Evolutionary conservation across 2,797 vertebrate genomes (phyloP).

Genomic region (Characodon lateralis): DNA sequence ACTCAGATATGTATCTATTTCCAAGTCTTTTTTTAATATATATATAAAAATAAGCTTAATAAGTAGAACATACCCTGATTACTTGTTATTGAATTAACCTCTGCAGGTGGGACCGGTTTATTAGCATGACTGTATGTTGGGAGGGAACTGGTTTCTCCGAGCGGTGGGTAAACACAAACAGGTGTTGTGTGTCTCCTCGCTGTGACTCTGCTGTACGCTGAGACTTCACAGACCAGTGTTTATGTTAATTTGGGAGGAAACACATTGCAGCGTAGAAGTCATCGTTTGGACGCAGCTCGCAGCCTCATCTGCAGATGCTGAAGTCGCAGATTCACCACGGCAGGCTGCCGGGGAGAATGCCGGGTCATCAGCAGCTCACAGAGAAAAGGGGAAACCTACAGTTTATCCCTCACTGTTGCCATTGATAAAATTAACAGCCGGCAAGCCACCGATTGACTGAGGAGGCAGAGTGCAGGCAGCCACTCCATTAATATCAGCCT

Average conservation of each 20-base stretch:
- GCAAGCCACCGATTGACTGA: slow-evolving; percentile 27
- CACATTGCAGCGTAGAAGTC: slow-evolving; percentile 42
- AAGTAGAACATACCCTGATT: background rate
- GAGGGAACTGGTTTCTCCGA: slow-evolving; percentile 26
- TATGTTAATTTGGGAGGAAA: slow-evolving; percentile 57
- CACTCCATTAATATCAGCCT: slow-evolving; percentile 47
- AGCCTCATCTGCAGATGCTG: slow-evolving; percentile 11
- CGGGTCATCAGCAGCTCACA: slow-evolving; percentile 5
- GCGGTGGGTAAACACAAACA: slow-evolving; percentile 57
- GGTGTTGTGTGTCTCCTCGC: slow-evolving; percentile 56
- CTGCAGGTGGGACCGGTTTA: slow-evolving; percentile 14
- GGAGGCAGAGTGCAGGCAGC: slow-evolving; percentile 19
- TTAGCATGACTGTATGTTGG: background rate
- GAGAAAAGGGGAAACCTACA: slow-evolving; percentile 13
- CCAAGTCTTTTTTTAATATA: too few species aligned
- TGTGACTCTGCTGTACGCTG: slow-evolving; percentile 40
- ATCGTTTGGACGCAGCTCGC: slow-evolving; percentile 22
- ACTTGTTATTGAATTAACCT: slow-evolving; percentile 2
- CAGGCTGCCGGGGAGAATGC: slow-evolving; percentile 2
- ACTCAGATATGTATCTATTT: background rate
- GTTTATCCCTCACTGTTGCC: slow-evolving; percentile 1
- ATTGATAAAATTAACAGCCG: slow-evolving; percentile 58
- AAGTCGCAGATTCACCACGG: slow-evolving; percentile 20
- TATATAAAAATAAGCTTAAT: too few species aligned
- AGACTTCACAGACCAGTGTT: slow-evolving; percentile 47